Evolutionary conservation across 2,888 invertebrate species (phyloP).

Genomic region (Cheilosia scutellata): DNA sequence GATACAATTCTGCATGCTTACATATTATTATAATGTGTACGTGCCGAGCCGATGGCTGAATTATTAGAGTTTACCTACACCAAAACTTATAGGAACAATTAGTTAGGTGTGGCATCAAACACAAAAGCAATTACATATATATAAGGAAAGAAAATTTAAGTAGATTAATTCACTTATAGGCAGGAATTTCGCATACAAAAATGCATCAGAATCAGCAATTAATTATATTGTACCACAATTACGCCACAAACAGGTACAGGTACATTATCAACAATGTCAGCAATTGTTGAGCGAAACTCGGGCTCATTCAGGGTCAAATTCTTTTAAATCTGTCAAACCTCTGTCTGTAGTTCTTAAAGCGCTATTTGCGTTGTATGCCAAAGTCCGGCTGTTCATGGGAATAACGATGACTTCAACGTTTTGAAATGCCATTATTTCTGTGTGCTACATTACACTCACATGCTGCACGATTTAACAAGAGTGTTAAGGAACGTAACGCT

Average conservation of each 20-base stretch:
- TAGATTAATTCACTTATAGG: constrained; percentile 12
- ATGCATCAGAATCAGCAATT: neutral
- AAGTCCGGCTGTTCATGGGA: constrained; percentile 31
- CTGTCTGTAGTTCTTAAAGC: neutral
- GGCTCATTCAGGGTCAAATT: constrained; percentile 52
- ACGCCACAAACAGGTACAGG: neutral
- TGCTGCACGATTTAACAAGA: constrained; percentile 6
- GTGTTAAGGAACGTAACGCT: constrained; percentile 1
- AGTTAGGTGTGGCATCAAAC: constrained; percentile 18
- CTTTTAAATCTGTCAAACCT: constrained; percentile 45
- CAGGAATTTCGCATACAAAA: neutral
- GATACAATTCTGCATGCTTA: constrained; percentile 12
- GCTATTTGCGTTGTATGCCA: constrained; percentile 1
- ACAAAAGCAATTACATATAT: neutral
- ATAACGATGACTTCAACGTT: constrained; percentile 63
- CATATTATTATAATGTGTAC: neutral
- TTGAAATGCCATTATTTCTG: constrained; percentile 31
- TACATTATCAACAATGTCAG: neutral
- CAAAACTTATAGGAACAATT: neutral
- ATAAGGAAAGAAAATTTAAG: neutral
- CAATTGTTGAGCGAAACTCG: constrained; percentile 37
- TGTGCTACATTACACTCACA: constrained; percentile 14
- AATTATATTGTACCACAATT: neutral
- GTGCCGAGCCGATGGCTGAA: neutral
- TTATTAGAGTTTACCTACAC: constrained; percentile 18